Base-by-base conservation (phyloP, 2,888 invertebrate genomes). In the Drosophila limbata region DNA sequence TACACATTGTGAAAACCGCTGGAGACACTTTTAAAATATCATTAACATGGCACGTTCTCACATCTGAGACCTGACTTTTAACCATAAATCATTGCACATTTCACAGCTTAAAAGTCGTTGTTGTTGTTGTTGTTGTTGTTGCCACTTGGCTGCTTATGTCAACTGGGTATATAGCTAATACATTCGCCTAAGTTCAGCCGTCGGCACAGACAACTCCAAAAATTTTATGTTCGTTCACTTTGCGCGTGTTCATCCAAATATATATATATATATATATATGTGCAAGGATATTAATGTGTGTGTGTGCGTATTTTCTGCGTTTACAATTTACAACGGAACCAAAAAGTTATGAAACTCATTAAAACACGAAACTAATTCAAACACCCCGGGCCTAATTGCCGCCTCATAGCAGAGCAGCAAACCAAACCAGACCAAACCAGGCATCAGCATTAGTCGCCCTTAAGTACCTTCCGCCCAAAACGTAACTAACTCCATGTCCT, bases 361-460 rank as follows among this genome's bases (percentile, higher is more conserved):
- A 84, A 84, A 84, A 84, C 88, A 84, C 86, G 88, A 86, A 84
- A 84, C 84, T 84, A 84, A 84, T 84, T 84, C 88, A 88, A 84
- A 88, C 88, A 80, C 84, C 86, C 84, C 81, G 78, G 84, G 84
- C 86, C 88, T 84, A 84, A 84, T 84, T 84, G 84, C 88, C 86
- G 88, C 77, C 84, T 75, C 76, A 76, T 71, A 75, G 71, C 79
- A 60, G 64, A 75, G 71, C 79, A 60, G 64, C 66, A 56, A 66
- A 63, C 63, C 56, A 63, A 53, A 21, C 21, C 21, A 21, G 21
- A 21, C 5, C 66, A 56, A 66, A 63, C 63, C 57, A 63, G 53
- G 56, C 69, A 69, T 44, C 71, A 70, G 51, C 67, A 62, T 65
- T 57, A 55, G 60, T 53, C 48, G 45, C 13, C 33, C 47, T 17